Evolutionary conservation across 2,888 invertebrate species (phyloP).

Genomic region (Folsomia candida): DNA sequence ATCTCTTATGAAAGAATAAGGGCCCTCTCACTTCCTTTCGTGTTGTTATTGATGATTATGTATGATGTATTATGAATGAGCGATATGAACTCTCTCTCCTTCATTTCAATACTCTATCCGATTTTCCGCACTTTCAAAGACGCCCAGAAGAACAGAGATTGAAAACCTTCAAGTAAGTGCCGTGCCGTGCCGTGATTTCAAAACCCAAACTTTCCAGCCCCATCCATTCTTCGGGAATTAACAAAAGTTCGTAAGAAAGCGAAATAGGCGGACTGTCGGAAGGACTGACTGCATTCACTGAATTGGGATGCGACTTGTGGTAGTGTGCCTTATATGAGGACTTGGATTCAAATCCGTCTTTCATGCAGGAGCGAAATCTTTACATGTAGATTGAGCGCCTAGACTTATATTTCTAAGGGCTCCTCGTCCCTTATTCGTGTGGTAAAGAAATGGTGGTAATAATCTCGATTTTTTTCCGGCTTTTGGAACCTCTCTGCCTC

Average conservation of each 20-base stretch:
- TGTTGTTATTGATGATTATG: constrained; percentile 28
- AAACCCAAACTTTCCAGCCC: constrained; percentile 17
- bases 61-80: constrained; percentile 17
- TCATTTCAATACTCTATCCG: constrained; percentile 11
- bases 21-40: not conserved
- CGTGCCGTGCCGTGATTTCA: not conserved
- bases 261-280: not conserved
- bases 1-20: no score
- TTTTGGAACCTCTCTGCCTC: no score
- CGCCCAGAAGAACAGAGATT: not conserved
- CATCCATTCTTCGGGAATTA: constrained; percentile 17
- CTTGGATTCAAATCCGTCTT: no score
- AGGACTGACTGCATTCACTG: no score
- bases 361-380: no score
- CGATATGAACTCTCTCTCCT: not conserved
- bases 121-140: constrained; percentile 37
- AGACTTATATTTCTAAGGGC: no score
- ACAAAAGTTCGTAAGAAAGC: constrained; percentile 15
- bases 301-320: no score
- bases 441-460: constrained; percentile 5
- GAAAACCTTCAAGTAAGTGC: constrained; percentile 10
- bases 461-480: not conserved
- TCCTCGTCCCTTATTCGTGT: not conserved
- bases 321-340: no score
- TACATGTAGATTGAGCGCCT: no score